These are phyloP conservation scores for Pseudochirops cupreus DNA, from an alignment of 2,797 vertebrate genomes.

Conservation along the genomic window DNA sequence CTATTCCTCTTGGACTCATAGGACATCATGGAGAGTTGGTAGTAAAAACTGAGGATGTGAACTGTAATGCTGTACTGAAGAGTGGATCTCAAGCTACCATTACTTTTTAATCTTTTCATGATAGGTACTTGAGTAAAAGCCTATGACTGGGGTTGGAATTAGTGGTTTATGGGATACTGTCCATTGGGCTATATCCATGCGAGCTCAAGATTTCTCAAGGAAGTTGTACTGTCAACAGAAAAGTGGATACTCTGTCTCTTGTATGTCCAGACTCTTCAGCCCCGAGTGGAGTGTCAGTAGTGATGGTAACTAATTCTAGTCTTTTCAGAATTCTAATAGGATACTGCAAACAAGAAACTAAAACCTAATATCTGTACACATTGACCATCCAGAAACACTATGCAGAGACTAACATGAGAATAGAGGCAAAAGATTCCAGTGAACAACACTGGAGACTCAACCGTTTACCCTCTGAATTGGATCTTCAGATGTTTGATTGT, in stretches of 20 bases:
- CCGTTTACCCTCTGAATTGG: background rate
- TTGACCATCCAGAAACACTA: background rate
- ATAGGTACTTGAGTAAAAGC: background rate
- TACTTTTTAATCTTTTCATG: background rate
- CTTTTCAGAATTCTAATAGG: background rate
- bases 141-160: background rate
- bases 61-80: background rate
- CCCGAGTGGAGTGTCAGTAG: no score
- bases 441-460: background rate
- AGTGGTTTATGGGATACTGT: background rate
- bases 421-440: background rate
- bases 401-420: background rate
- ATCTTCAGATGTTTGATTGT: background rate
- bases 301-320: background rate
- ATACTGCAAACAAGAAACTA: background rate
- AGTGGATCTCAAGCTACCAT: background rate
- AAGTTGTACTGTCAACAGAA: background rate
- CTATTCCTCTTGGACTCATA: background rate
- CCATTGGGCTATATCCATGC: background rate
- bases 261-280: no score
- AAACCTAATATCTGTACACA: no score
- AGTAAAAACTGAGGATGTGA: background rate
- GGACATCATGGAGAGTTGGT: background rate
- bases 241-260: background rate
- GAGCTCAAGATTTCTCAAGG: background rate